Percentiles rank a stretch among this genome's conserved stretches.
Conservation (phyloP, 2,888 invertebrate genomes). For the Torymus tubicola region DNA sequence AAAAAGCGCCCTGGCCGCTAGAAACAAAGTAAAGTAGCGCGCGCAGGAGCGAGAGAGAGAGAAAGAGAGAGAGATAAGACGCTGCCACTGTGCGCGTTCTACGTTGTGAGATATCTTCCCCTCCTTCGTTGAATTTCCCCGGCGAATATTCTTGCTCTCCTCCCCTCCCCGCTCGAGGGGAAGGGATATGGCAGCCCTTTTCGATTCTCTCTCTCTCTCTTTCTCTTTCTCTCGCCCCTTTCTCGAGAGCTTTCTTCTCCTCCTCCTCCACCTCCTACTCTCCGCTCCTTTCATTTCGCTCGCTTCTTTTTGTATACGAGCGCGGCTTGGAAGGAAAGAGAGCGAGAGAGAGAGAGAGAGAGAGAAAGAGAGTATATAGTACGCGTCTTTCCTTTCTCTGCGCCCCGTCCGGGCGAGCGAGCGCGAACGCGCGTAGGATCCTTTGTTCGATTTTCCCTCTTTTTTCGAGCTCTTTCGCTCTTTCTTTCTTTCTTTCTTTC, state of each 20-base stretch:
- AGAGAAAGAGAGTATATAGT: no score
- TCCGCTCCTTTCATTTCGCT: conserved; percentile 18
- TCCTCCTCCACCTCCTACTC: conserved; percentile 19
- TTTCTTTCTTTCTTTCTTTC: background rate
- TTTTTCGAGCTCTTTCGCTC: conserved; percentile 36
- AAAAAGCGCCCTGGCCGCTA: conserved; percentile 6
- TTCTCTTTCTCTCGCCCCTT: background rate
- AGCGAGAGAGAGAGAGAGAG: no score
- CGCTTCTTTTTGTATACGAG: conserved; percentile 18
- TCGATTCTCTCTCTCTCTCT: conserved; percentile 15
- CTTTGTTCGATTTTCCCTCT: conserved; percentile 56
- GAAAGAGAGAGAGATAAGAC: background rate
- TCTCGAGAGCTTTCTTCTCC: conserved; percentile 49
- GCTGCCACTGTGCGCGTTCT: no score
- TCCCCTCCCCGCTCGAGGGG: background rate
- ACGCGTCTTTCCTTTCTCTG: conserved; percentile 43
- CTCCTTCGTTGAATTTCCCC: conserved; percentile 6
- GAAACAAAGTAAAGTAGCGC: conserved; percentile 35
- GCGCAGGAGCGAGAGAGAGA: conserved; percentile 19
- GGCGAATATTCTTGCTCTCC: conserved; percentile 6
- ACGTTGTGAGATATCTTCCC: background rate
- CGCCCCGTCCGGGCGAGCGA: background rate
- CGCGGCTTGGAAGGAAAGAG: no score
- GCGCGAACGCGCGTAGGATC: conserved; percentile 14
- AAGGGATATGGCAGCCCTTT: conserved; percentile 26